A percentile compares a stretch with the other conserved stretches of the same genome.
Evolutionary conservation across 2,113 vertebrate species (phyloP).

Genomic region (Eonycteris spelaea): DNA sequence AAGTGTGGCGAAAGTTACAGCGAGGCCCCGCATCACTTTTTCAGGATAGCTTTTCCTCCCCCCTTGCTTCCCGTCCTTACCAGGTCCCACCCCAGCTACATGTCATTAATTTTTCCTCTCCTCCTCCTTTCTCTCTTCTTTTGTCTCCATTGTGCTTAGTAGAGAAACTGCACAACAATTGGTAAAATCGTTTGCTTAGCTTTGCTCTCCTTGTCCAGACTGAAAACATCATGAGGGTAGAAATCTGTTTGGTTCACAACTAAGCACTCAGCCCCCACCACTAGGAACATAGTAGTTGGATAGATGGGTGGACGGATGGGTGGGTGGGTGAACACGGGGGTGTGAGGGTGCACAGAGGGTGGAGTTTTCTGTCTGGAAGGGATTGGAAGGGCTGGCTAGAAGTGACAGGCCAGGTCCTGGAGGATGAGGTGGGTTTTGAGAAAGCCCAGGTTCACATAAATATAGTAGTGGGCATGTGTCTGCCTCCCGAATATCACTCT

Average conservation of each 20-base stretch:
- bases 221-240: background rate
- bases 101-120: background rate
- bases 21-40: background rate
- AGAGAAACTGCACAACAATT: background rate
- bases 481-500: rapidly evolving
- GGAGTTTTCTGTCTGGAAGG: background rate
- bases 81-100: background rate
- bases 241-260: background rate
- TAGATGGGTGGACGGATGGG: background rate
- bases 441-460: background rate
- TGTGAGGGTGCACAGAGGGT: background rate
- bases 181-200: background rate
- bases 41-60: background rate
- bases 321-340: background rate
- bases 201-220: background rate
- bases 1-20: background rate
- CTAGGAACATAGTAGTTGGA: background rate
- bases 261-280: background rate
- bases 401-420: background rate
- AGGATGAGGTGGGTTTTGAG: background rate
- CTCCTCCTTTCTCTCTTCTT: too few relatives aligned
- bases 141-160: background rate
- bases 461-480: background rate
- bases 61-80: rapidly evolving
- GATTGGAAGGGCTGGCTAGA: background rate